phyloP scores from a whole-genome alignment of 2,113 vertebrate genomes.

The Gadus macrocephalus region DNA sequence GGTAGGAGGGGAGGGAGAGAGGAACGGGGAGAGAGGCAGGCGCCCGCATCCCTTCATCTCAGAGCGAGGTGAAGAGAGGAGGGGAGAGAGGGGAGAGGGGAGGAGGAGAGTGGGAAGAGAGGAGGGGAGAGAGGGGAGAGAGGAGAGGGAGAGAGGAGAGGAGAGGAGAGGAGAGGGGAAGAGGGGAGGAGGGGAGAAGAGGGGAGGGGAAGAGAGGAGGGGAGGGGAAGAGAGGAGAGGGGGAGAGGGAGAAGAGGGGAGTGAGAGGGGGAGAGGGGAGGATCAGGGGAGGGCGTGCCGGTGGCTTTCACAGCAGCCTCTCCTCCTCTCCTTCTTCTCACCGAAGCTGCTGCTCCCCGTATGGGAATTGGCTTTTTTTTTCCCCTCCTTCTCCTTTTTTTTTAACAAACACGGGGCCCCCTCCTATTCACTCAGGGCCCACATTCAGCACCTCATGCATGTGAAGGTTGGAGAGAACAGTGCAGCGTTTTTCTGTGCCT shows the following conservation, averaged over 20 bases:
- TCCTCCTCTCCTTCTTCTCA: slow-evolving; percentile 51
- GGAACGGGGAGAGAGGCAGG: slow-evolving; percentile 13
- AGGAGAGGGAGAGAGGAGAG: slow-evolving; percentile 57
- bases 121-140: slow-evolving; percentile 60
- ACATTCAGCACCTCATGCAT: slow-evolving; percentile 58
- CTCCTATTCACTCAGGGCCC: slow-evolving; percentile 64
- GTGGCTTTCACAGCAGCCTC: slow-evolving; percentile 64
- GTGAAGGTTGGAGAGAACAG: slow-evolving; percentile 59
- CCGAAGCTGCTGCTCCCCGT: slow-evolving; percentile 68
- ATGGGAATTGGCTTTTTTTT: slow-evolving; percentile 66
- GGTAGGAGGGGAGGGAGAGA: slow-evolving; percentile 48
- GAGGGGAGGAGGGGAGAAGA: slow-evolving; percentile 47
- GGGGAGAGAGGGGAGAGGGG: slow-evolving; percentile 31
- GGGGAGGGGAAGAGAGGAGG: slow-evolving; percentile 55
- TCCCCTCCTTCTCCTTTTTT: slow-evolving; percentile 25
- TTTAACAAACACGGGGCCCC: slow-evolving; percentile 68
- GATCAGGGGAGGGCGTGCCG: slow-evolving; percentile 65
- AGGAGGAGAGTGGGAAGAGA: too few relatives aligned
- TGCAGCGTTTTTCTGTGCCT: slow-evolving; percentile 61
- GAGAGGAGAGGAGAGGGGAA: slow-evolving; percentile 75
- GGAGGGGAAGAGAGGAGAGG: slow-evolving; percentile 55
- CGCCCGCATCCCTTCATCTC: slow-evolving; percentile 70
- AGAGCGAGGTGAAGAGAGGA: slow-evolving; percentile 59
- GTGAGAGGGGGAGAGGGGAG: slow-evolving; percentile 63
- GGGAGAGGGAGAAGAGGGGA: slow-evolving; percentile 70